Evolutionary conservation across 2,797 vertebrate genomes (phyloP).

Genomic region (Lagocephalus sceleratus): DNA sequence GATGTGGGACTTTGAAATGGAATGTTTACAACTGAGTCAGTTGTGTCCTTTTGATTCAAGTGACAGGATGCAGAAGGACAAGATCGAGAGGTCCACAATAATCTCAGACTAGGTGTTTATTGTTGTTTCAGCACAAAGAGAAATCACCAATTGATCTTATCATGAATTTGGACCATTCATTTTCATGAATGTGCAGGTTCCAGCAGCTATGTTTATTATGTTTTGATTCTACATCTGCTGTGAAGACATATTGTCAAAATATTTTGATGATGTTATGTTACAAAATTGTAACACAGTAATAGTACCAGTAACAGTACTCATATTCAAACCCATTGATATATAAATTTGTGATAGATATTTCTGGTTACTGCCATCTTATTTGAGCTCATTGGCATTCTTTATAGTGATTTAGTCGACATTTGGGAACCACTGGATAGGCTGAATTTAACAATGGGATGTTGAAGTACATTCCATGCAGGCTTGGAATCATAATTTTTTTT

Average conservation of each 20-base stretch:
- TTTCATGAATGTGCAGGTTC: conserved; percentile 12
- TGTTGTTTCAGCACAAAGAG: conserved; percentile 31
- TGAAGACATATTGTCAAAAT: neutral
- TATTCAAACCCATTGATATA: no score
- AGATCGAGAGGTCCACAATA: conserved; percentile 37
- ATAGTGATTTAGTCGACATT: no score
- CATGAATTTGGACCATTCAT: conserved; percentile 16
- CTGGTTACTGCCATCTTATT: no score
- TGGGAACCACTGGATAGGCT: no score
- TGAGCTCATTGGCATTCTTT: no score
- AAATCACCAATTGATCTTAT: conserved; percentile 30
- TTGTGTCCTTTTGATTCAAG: conserved; percentile 52
- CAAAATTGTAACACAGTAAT: conserved; percentile 19
- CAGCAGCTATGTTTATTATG: conserved; percentile 9
- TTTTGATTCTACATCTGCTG: neutral
- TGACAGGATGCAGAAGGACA: conserved; percentile 36
- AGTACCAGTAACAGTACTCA: no score
- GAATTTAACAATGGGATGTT: no score
- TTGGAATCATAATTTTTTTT: no score
- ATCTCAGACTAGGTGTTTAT: conserved; percentile 19
- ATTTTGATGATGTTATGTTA: conserved; percentile 5
- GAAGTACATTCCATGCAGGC: no score
- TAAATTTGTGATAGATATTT: no score
- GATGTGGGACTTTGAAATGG: conserved; percentile 51
- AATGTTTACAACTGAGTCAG: conserved; percentile 57